Evolutionary conservation across 1,140 invertebrate genomes (phyloP).

Genomic region (Leptoteleia sp.): DNA sequence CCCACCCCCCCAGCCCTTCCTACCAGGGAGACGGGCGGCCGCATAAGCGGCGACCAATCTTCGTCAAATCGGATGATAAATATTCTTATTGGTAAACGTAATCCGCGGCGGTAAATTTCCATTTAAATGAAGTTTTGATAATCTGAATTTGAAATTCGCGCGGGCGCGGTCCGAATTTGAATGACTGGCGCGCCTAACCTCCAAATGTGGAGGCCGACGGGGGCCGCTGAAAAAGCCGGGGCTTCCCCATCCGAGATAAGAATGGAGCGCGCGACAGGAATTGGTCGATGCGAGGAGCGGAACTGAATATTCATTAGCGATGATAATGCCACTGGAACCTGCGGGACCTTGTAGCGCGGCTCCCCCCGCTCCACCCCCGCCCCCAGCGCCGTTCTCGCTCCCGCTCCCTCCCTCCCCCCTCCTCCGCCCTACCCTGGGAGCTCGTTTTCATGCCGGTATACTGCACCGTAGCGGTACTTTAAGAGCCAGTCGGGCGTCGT

Average conservation of each 20-base stretch:
- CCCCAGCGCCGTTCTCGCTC: no score
- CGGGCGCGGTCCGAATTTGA: conserved; percentile 45
- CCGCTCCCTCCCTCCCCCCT: no score
- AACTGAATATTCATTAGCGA: conserved; percentile 79
- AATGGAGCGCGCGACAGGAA: conserved; percentile 67
- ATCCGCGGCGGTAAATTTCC: conserved; percentile 58
- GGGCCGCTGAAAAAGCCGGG: conserved; percentile 38
- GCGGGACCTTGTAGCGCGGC: conserved; percentile 47
- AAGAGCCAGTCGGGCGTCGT: conserved; percentile 60
- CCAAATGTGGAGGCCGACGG: conserved; percentile 8
- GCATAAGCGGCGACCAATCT: conserved; percentile 20
- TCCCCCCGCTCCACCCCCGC: no score
- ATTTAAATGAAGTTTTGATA: conserved; percentile 66
- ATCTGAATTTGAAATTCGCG: conserved; percentile 63
- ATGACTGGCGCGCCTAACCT: conserved; percentile 33
- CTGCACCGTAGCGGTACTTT: conserved; percentile 52
- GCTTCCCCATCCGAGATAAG: conserved; percentile 49
- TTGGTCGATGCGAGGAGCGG: conserved; percentile 70
- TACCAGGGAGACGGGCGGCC: no score
- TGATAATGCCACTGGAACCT: conserved; percentile 75
- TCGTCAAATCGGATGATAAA: conserved; percentile 60
- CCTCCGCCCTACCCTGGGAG: conserved; percentile 41
- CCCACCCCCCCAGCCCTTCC: no score
- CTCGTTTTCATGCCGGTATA: conserved; percentile 59
- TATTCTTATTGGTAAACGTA: conserved; percentile 67